Base-by-base conservation (phyloP, 2,113 vertebrate species). In the Urocitellus parryii region DNA sequence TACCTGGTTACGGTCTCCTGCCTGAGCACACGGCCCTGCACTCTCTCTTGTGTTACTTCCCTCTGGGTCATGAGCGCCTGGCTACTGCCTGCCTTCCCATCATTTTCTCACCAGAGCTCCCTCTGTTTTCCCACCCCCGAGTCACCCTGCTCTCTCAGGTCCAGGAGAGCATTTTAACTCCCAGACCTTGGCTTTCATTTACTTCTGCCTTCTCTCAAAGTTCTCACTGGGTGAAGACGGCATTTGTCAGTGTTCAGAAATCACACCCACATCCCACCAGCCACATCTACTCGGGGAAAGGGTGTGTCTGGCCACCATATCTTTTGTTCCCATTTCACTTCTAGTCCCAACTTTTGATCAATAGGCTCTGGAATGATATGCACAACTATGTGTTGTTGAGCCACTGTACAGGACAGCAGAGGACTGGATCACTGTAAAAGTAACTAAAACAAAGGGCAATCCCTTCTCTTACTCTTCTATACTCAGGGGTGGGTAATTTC, bases 31-130 rank as follows among this genome's bases (percentile, higher is more conserved):
- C 2, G 37, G 39, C 12, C 29, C 72, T 22, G 58, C 24, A 24
- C 67, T 16, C 18, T 3, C 42, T 56, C 32, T 45, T 42, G 37
- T 37, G n/a, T 68, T 11, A 7, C 24, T 24, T 39, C 12, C 20
- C 53, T 34, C 56, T 8, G 1, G 6, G 20, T 68, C 18, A 25
- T 29, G 12, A 68, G 29, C 1, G 4, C 1, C 0, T 25, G 53
- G 58, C 51, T 32, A 2, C 77, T 4, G 27, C 12, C 42, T 14
- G 24, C 22, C 68, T 65, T 17, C 27, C 29, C 73, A 29, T 8
- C 48, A 8, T 20, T 37, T 45, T 37, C 61, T 37, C 6, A 1
- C 10, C 37, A 51, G 1, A 7, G 17, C 45, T 29, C 83, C n/a
- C 42, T 8, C 37, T 63, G 10, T 39, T 32, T 14, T 12, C 67